A percentile compares a stretch with the other conserved stretches of the same genome.
phyloP scores from a whole-genome alignment of 2,113 vertebrate species.

The Euleptes europaea region DNA sequence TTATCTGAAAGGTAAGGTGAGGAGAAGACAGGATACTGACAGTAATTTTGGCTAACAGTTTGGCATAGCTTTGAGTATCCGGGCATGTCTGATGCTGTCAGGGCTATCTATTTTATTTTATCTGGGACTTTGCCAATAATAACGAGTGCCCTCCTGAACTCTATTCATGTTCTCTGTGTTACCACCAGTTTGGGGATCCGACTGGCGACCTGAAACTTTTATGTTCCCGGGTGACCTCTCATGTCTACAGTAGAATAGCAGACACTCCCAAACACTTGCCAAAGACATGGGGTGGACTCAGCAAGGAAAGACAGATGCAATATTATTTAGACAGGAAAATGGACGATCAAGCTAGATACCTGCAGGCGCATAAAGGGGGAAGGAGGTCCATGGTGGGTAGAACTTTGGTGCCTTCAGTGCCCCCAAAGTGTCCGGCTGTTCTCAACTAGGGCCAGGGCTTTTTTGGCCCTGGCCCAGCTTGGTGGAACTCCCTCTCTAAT shows the following conservation, averaged over 20 bases:
- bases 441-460: too few relatives aligned
- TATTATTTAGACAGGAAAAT: background rate
- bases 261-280: background rate
- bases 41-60: background rate
- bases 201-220: background rate
- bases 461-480: too few relatives aligned
- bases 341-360: too few relatives aligned
- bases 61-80: slow-evolving; percentile 30
- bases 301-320: background rate
- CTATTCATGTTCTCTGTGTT: background rate
- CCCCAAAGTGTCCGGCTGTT: too few relatives aligned
- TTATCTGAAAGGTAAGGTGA: slow-evolving; percentile 37
- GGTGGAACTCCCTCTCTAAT: too few relatives aligned
- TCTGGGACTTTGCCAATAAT: background rate
- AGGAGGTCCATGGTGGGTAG: too few relatives aligned
- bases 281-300: background rate
- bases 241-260: background rate
- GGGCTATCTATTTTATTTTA: slow-evolving; percentile 29
- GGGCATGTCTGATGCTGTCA: background rate
- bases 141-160: background rate
- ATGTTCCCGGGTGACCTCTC: background rate
- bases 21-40: slow-evolving; percentile 37
- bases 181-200: background rate
- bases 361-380: background rate
- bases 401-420: background rate